Evolutionary conservation across 2,113 vertebrate species (phyloP), one percentile per base, ranked within the genome.

Genomic region (Porphyrio hochstetteri): DNA sequence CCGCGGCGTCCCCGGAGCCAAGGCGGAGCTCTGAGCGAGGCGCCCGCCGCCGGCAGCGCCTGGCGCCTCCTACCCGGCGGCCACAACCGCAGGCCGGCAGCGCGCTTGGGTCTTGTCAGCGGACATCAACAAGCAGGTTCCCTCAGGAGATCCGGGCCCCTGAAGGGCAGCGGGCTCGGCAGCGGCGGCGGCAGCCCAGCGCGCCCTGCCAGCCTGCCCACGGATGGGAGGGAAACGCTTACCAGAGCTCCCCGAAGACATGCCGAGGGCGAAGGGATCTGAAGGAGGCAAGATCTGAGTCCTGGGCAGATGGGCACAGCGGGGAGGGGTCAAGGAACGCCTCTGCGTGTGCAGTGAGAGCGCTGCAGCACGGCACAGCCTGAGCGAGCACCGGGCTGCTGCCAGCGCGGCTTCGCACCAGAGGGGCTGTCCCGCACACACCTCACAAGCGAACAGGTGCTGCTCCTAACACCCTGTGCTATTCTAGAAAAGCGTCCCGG

Each of bases 391-490:
- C 7, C 4, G 12, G 35, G 48, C 18, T 27, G 56, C 82, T 48
- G 25, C 25, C 5, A 18, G 57, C 25, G 42, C 29, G 7, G 15
- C 4, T 29, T 24, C 31, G 33, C 29, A 8, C 40, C 40, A 17
- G 23, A 48, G 15, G 9, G 11, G 16, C 42, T 21, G 13, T 16
- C 42, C 64, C 31, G 17, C 10, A 4, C 31, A 1, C 10, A 13
- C 46, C 55, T 57, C 3, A 0, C 28, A 16, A 38, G 21, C 2
- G 23, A 33, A 44, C 48, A 4, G 4, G 1, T 4, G 25, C 55
- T 25, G 40, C 4, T 61, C 65, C 33, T 14, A 17, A 10, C 42
- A 35, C 10, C 78, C 17, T 16, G 1, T 13, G 38, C 35, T 11
- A 0, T 27, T 23, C 79, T 35, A 48, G 6, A 24, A 36, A 42